Evolutionary conservation across 2,888 invertebrate species (phyloP).

Genomic region (Isotomurus palustris): DNA sequence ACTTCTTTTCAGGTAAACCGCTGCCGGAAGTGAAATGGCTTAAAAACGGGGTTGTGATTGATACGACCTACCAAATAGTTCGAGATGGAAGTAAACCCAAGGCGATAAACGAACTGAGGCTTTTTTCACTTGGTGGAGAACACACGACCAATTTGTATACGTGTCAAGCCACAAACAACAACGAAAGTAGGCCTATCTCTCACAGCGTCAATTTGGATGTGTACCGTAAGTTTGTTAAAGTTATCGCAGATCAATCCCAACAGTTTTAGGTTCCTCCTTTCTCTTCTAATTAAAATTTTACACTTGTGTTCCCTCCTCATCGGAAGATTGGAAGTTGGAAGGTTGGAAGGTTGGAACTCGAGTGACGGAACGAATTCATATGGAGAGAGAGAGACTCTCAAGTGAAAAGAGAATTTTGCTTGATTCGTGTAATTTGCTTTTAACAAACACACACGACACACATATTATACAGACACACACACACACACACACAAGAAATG

Average conservation of each 20-base stretch:
- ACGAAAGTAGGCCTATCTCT: constrained; percentile 63
- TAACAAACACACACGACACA: no score
- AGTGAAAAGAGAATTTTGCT: no score
- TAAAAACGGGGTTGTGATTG: constrained; percentile 68
- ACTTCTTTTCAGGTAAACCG: constrained; percentile 67
- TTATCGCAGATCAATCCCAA: no score
- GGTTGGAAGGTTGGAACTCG: no score
- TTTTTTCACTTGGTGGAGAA: constrained; percentile 66
- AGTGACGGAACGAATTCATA: no score
- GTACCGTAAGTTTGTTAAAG: constrained; percentile 56
- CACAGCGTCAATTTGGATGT: constrained; percentile 74
- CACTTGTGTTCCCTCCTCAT: constrained; percentile 1
- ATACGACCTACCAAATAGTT: constrained; percentile 61
- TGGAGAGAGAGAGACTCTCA: no score
- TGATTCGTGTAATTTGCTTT: no score
- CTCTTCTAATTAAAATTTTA: constrained; percentile 9
- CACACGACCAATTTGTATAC: constrained; percentile 69
- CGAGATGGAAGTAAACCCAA: constrained; percentile 53
- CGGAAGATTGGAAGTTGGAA: no score
- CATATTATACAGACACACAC: no score
- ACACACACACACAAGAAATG: no score
- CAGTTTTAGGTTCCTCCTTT: no score
- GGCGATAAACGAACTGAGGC: constrained; percentile 70
- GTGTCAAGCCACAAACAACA: constrained; percentile 71
- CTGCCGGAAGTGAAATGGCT: constrained; percentile 79